Base-by-base conservation (phyloP, 2,797 vertebrate species). In the Crossoptilon crossoptilon region DNA sequence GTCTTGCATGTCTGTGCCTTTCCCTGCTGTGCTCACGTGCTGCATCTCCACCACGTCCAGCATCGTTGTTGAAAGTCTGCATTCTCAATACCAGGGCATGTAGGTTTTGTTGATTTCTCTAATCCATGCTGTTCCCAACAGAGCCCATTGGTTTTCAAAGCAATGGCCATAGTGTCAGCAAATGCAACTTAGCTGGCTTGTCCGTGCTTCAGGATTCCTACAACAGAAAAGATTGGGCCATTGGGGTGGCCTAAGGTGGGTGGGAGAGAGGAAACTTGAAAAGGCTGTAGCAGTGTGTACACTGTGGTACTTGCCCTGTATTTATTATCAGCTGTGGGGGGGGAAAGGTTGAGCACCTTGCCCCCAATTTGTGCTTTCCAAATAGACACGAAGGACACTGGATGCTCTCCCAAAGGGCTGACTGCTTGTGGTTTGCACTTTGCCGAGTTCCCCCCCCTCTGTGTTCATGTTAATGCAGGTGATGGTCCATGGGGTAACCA, bases 101-200 rank as follows among this genome's bases (percentile, higher is more conserved):
- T 6, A 7, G 49, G 3, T 39, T n/a, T 21, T 56, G 31, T 19
- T 56, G 55, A n/a, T n/a, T n/a, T 12, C 55, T n/a, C 31, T n/a
- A 56, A n/a, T 19, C 31, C 11, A 4, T n/a, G 1, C 11, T 1
- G 0, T 33, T 49, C 41, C n/a, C 63, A 58, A 22, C 6, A 14
- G 31, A 41, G 68, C 5, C 60, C 37, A 1, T 10, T 17, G 37
- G 31, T n/a, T 37, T 58, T 23, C 15, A 44, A 39, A 16, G 5
- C 0, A 0, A 4, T 5, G n/a, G 26, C 8, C 46, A 16, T 37
- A n/a, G 19, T 22, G 51, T 59, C 31, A 3, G 33, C 6, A n/a
- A 29, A 10, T 6, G 60, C 4, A 37, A 12, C 31, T 46, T 33
- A 39, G 12, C 21, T 51, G 14, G 2, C 43, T 11, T 29, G 29